These are phyloP conservation scores for Myripristis jacobus DNA, from an alignment of 2,797 vertebrate genomes.

Conservation along the genomic window DNA sequence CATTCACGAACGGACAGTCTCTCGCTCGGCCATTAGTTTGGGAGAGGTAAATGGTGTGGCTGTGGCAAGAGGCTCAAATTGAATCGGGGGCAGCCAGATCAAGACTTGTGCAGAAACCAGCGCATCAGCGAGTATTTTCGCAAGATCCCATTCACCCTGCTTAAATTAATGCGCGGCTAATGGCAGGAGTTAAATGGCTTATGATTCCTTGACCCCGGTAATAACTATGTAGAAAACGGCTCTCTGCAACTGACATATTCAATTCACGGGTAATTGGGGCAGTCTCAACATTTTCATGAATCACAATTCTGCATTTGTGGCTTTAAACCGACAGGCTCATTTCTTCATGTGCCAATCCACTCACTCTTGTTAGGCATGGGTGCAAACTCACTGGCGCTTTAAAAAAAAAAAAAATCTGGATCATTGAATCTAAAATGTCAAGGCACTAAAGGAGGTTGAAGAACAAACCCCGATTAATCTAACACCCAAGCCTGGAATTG, in stretches of 20 bases:
- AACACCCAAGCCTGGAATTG: slow-evolving; percentile 17
- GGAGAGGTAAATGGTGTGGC: slow-evolving; percentile 34
- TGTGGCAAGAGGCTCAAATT: slow-evolving; percentile 2
- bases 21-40: slow-evolving; percentile 36
- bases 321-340: slow-evolving; percentile 5
- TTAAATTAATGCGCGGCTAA: slow-evolving; percentile 29
- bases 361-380: not conserved
- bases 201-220: slow-evolving; percentile 20
- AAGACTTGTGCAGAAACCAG: not conserved
- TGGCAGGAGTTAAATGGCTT: slow-evolving; percentile 15
- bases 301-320: not conserved
- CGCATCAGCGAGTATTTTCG: slow-evolving; percentile 4
- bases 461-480: slow-evolving; percentile 19
- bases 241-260: slow-evolving; percentile 16
- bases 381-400: slow-evolving; percentile 5
- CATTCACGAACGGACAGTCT: slow-evolving; percentile 55
- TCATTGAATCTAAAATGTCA: slow-evolving; percentile 21
- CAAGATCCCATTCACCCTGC: slow-evolving; percentile 9
- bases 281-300: not conserved
- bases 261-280: slow-evolving; percentile 13
- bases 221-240: slow-evolving; percentile 11
- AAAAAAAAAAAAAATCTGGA: slow-evolving; percentile 9
- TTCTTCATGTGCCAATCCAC: not conserved
- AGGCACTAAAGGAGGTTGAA: slow-evolving; percentile 15
- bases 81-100: slow-evolving; percentile 3